phyloP scores from a whole-genome alignment of 2,888 invertebrate genomes.

The Brachylomia viminalis region DNA sequence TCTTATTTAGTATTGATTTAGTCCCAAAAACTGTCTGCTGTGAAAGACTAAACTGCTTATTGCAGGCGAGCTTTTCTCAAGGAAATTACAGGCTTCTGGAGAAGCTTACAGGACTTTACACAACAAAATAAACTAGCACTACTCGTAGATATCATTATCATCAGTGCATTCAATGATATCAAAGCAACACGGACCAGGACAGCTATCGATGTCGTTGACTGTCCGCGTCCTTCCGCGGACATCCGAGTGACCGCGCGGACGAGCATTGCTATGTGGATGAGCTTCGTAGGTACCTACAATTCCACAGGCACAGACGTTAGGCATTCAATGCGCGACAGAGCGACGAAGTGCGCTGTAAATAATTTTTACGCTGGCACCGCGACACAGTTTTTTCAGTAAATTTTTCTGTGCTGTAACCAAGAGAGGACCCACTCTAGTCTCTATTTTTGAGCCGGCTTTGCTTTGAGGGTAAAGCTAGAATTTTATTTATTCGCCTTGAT shows the following conservation, averaged over 20 bases:
- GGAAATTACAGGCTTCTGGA: too few species aligned
- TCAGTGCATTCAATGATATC: background rate
- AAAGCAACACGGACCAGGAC: background rate
- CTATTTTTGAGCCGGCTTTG: background rate
- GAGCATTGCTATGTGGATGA: background rate
- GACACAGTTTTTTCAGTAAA: conserved; percentile 10
- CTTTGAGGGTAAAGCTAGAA: conserved; percentile 6
- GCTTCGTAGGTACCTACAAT: background rate
- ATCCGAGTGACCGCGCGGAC: background rate
- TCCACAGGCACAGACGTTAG: conserved; percentile 10
- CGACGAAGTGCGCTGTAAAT: conserved; percentile 45
- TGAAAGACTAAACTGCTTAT: background rate
- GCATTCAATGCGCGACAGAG: conserved; percentile 39
- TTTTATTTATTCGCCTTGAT: background rate
- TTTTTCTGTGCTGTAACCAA: conserved; percentile 18
- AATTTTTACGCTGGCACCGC: conserved; percentile 33
- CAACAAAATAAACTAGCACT: background rate
- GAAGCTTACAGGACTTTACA: background rate
- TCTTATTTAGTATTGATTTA: background rate
- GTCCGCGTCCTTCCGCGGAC: background rate
- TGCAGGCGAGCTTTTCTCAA: background rate
- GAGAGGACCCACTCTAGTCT: background rate
- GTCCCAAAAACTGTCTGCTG: background rate
- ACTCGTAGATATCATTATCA: background rate
- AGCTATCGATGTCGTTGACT: conserved; percentile 1